Evolutionary conservation across 35 echinoderm and acorn worm species (phyloP).

Genomic region (Strongylocentrotus purpuratus): DNA sequence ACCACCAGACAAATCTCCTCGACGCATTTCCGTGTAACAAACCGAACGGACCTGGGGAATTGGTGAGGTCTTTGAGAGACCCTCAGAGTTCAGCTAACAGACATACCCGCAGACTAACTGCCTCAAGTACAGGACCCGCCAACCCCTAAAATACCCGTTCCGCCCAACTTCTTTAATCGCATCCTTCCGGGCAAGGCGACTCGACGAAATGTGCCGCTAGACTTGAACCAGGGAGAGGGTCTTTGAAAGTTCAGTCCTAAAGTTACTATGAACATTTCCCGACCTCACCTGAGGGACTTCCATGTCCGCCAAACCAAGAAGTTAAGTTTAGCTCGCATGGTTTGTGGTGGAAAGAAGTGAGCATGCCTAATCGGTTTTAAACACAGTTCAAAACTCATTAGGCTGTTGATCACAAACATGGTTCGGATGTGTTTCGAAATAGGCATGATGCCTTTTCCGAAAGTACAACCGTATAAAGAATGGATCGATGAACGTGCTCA

Average conservation of each 20-base stretch:
- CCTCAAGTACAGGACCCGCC: neutral
- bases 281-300: neutral
- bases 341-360: neutral
- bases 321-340: neutral
- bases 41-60: neutral
- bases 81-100: neutral
- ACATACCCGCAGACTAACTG: neutral
- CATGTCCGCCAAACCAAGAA: neutral
- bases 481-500: too few relatives aligned
- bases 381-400: too few relatives aligned
- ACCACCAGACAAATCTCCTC: neutral
- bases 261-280: neutral
- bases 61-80: neutral
- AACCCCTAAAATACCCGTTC: conserved; percentile 19
- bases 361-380: neutral
- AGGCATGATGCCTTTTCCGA: too few relatives aligned
- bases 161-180: neutral
- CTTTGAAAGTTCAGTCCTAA: neutral
- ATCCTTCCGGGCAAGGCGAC: conserved; percentile 5
- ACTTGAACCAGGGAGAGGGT: conserved; percentile 3
- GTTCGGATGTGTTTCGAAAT: too few relatives aligned
- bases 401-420: too few relatives aligned
- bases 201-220: neutral
- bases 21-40: neutral
- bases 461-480: too few relatives aligned